Conservation (phyloP, 2,888 invertebrate species). For the Zele albiditarsus region DNA sequence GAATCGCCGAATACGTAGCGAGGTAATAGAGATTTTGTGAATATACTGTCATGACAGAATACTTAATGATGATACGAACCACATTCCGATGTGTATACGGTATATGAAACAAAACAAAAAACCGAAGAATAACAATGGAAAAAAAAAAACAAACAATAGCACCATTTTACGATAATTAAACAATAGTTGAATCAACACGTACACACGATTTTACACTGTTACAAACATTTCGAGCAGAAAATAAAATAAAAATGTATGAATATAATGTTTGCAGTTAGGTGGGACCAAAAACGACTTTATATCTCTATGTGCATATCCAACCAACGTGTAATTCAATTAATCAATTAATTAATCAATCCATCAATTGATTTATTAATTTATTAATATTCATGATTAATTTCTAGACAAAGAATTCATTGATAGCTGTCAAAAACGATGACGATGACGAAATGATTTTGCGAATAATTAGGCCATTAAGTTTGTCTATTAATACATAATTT, state of each 20-base stretch:
- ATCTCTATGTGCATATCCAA: conserved; percentile 73
- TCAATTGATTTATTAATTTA: conserved; percentile 71
- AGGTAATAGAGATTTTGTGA: conserved; percentile 26
- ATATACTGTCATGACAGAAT: conserved; percentile 33
- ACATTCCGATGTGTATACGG: conserved; percentile 38
- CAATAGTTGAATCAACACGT: conserved; percentile 26
- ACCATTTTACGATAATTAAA: conserved; percentile 25
- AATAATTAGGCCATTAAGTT: conserved; percentile 70
- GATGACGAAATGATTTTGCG: conserved; percentile 65
- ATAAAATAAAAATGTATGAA: conserved; percentile 65
- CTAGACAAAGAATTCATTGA: conserved; percentile 66
- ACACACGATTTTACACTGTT: conserved; percentile 41
- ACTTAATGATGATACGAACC: conserved; percentile 31
- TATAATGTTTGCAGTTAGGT: conserved; percentile 73
- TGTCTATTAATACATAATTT: conserved; percentile 67
- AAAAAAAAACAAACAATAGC: conserved; percentile 35
- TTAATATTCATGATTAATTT: conserved; percentile 71
- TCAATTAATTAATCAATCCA: conserved; percentile 73
- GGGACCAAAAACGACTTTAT: conserved; percentile 73
- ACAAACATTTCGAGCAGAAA: conserved; percentile 38
- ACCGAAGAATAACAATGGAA: conserved; percentile 50
- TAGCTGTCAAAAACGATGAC: conserved; percentile 64
- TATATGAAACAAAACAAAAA: conserved; percentile 39
- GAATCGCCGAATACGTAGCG: conserved; percentile 31
- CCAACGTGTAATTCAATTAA: conserved; percentile 73